Percentiles rank a stretch among this genome's conserved stretches.
Evolutionary conservation across 2,797 vertebrate genomes (phyloP).

Genomic region (Helostoma temminkii): DNA sequence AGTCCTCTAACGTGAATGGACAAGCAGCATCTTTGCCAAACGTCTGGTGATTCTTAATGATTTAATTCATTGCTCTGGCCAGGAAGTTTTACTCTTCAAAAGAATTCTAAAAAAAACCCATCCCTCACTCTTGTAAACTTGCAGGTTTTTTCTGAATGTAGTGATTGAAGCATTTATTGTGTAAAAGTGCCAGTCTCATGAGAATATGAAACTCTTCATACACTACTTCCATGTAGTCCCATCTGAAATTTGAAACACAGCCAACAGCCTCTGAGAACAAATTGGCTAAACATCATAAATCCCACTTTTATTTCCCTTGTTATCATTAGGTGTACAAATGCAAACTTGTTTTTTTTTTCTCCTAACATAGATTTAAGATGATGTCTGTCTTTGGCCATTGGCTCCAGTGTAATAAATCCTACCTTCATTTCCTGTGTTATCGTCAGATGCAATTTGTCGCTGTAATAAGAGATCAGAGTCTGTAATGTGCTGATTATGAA

Average conservation of each 20-base stretch:
- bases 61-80: slow-evolving; percentile 4
- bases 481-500: slow-evolving; percentile 74
- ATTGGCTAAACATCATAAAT: slow-evolving; percentile 58
- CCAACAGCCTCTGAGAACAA: slow-evolving; percentile 52
- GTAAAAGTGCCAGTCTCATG: slow-evolving; percentile 13
- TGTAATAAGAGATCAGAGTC: slow-evolving; percentile 73
- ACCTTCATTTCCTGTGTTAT: slow-evolving; percentile 66
- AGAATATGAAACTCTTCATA: slow-evolving; percentile 21
- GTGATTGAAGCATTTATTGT: slow-evolving; percentile 14
- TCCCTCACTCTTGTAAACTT: neutral
- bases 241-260: slow-evolving; percentile 44
- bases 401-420: slow-evolving; percentile 63
- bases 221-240: slow-evolving; percentile 29
- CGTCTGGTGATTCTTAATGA: no score
- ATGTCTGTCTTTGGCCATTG: slow-evolving; percentile 46
- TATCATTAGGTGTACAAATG: slow-evolving; percentile 60
- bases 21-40: neutral
- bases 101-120: slow-evolving; percentile 4
- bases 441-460: slow-evolving; percentile 73
- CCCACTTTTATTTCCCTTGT: slow-evolving; percentile 54
- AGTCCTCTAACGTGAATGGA: slow-evolving; percentile 6
- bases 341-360: slow-evolving; percentile 51
- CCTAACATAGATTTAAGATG: slow-evolving; percentile 54
- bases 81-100: no score
- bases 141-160: slow-evolving; percentile 8